Evolutionary conservation across 2,888 invertebrate species (phyloP).

Genomic region (Caenorhabditis sp.): DNA sequence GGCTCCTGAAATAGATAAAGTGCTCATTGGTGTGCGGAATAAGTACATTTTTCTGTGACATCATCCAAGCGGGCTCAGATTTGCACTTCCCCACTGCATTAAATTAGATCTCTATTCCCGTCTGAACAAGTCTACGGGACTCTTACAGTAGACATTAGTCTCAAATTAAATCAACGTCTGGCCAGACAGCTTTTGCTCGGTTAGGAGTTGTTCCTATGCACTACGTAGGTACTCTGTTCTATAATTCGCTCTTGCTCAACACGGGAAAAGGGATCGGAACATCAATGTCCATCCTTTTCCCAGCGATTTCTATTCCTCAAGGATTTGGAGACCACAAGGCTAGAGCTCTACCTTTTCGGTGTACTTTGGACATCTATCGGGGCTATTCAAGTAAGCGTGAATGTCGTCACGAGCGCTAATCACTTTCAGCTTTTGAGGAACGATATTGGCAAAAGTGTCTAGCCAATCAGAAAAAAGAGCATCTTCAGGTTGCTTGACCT

Average conservation of each 20-base stretch:
- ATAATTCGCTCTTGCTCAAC: not conserved
- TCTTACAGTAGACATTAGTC: too few species aligned
- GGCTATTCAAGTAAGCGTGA: slow-evolving; percentile 71
- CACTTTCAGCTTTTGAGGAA: slow-evolving; percentile 46
- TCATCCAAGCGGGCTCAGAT: too few species aligned
- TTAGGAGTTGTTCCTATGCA: too few species aligned
- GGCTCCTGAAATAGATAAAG: slow-evolving; percentile 16
- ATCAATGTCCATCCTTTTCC: not conserved
- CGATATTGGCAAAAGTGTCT: slow-evolving; percentile 68
- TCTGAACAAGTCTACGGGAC: too few species aligned
- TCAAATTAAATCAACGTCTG: too few species aligned
- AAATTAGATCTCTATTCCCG: too few species aligned
- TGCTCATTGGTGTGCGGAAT: too few species aligned
- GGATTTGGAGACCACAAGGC: too few species aligned
- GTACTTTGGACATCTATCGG: slow-evolving; percentile 75
- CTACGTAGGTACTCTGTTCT: not conserved
- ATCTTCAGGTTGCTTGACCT: not conserved
- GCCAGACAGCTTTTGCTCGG: too few species aligned
- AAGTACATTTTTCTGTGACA: too few species aligned
- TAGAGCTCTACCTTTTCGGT: slow-evolving; percentile 72
- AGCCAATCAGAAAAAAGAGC: slow-evolving; percentile 53
- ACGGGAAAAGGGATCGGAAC: not conserved
- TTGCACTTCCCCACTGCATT: too few species aligned
- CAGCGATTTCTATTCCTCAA: too few species aligned
- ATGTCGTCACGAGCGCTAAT: slow-evolving; percentile 73